These are phyloP conservation scores for Apamea anceps DNA, from an alignment of 2,888 invertebrate genomes.

Conservation along the genomic window DNA sequence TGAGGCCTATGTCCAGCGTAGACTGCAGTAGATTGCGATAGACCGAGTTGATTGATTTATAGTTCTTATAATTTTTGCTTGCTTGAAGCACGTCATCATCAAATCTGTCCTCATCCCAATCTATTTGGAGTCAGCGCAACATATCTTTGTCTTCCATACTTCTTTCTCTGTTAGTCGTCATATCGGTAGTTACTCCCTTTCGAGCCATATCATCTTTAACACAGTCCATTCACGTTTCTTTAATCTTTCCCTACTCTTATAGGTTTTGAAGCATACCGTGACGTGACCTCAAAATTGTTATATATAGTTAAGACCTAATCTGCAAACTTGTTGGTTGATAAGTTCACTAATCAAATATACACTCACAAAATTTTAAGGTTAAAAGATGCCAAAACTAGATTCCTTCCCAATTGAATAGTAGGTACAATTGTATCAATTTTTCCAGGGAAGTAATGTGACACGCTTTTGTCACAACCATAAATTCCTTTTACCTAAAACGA, in stretches of 20 bases:
- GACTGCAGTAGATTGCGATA: not conserved
- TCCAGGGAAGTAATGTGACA: not conserved
- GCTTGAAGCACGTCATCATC: not conserved
- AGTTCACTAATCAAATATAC: not conserved
- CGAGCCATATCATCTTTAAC: too few species aligned
- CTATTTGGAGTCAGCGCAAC: not conserved
- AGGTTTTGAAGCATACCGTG: not conserved
- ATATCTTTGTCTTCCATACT: not conserved
- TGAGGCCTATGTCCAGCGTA: not conserved
- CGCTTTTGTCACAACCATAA: conserved; percentile 7
- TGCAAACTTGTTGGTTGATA: not conserved
- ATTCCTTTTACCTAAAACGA: conserved; percentile 31
- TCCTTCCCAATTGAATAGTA: not conserved
- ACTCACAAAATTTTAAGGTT: too few species aligned
- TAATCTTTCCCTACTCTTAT: not conserved
- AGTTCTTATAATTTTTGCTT: conserved; percentile 5
- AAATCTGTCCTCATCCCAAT: not conserved
- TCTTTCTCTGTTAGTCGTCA: too few species aligned
- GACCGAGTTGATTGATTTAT: not conserved
- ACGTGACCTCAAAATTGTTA: not conserved
- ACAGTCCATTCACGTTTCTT: not conserved
- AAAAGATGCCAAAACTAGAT: not conserved
- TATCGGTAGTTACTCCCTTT: too few species aligned
- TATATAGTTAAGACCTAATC: not conserved
- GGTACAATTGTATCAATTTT: not conserved